Evolutionary conservation across 2,113 vertebrate genomes (phyloP), one percentile per base, ranked within the genome.

Genomic region (Melanerpes formicivorus): DNA sequence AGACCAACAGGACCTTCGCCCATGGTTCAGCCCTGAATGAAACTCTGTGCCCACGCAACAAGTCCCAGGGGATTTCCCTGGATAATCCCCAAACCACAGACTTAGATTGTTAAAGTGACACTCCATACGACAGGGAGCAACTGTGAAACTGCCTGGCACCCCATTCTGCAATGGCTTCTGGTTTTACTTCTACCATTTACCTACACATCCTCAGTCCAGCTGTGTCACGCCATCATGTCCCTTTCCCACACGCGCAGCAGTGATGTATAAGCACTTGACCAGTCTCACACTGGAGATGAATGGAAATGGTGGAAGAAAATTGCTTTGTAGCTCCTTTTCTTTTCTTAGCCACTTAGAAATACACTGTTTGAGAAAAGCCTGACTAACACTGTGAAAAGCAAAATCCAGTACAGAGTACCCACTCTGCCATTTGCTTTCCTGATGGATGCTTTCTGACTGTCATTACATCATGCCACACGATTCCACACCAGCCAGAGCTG

Each of bases 1-100:
- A 10, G 6, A 50, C 3, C 22, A 60, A 69, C 3, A 48, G 5
- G 9, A 54, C 14, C 26, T 32, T 63, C 30, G 18, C 9, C 7
- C 7, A 14, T 9, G 58, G 4, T 5, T 77, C 29, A 78, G 13
- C 19, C 9, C 27, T 29, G 18, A 85, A 52, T 2, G 4, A 6
- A 19, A 22, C 13, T 12, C 44, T 30, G 18, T 64, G 8, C 4
- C 2, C 6, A 4, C 1, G 10, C 0, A 1, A 11, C 7, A 74
- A 8, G 54, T n/a, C 6, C 37, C 12, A 5, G 3, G 11, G 5
- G 5, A 18, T 76, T 84, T 87, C 11, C 13, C 30, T 44, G 27
- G 14, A 30, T 2, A 3, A 69, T 3, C 12, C 10, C 11, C 76
- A 76, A 75, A 44, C 22, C 25, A 4, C 25, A 64, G 17, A 18